Conservation (phyloP, 2,113 vertebrate species). For the Cisticola juncidis region DNA sequence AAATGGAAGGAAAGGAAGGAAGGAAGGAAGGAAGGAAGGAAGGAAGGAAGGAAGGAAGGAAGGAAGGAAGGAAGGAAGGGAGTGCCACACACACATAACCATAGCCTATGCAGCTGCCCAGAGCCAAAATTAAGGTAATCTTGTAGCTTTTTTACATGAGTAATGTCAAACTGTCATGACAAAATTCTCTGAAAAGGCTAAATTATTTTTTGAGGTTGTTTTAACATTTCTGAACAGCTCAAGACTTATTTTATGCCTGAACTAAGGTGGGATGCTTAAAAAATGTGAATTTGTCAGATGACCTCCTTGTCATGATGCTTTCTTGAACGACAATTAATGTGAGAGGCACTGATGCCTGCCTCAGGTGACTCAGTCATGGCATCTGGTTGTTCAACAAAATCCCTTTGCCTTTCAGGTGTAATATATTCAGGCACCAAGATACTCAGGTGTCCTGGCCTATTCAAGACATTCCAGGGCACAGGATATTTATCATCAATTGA, state of each 20-base stretch:
- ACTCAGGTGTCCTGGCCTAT: background rate
- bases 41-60: background rate
- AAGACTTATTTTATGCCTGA: background rate
- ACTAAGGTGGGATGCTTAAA: background rate
- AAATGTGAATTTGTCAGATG: background rate
- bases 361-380: background rate
- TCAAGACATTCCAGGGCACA: background rate
- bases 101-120: background rate
- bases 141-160: background rate
- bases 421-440: background rate
- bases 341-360: background rate
- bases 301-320: background rate
- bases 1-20: background rate
- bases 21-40: background rate
- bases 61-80: background rate
- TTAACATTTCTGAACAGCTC: background rate
- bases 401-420: background rate
- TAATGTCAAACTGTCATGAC: accelerated
- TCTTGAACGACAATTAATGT: background rate
- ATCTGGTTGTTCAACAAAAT: background rate
- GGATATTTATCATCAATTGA: background rate
- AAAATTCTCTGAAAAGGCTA: background rate
- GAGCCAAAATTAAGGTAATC: background rate
- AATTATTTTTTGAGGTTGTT: background rate
- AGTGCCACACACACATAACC: background rate